Conservation (phyloP, 2,797 vertebrate genomes). For the Pipistrellus pygmaeus region DNA sequence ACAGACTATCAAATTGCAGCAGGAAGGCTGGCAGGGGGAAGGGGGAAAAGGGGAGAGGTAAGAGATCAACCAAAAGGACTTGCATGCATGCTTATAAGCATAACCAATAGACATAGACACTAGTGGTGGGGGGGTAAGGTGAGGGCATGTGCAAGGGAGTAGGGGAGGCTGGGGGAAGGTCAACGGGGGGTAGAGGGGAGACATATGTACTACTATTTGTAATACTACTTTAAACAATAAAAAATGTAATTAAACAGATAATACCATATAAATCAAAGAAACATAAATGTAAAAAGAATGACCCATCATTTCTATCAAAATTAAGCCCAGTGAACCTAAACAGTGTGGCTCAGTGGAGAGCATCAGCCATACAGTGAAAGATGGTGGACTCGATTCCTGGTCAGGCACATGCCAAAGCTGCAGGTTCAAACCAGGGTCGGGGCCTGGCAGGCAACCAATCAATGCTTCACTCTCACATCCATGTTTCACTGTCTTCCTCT, state of each 20-base stretch:
- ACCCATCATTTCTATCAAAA: conserved; percentile 26
- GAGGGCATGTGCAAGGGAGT: too few species aligned
- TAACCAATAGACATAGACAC: too few species aligned
- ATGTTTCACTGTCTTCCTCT: not conserved
- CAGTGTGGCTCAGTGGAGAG: not conserved
- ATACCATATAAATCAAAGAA: conserved; percentile 31
- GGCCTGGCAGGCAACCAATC: not conserved
- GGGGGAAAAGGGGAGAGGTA: too few species aligned
- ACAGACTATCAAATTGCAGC: too few species aligned
- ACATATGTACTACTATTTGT: too few species aligned
- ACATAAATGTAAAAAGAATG: conserved; percentile 9
- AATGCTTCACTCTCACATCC: not conserved
- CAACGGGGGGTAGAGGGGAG: too few species aligned
- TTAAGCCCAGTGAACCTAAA: not conserved
- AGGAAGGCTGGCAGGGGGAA: too few species aligned
- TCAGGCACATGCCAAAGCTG: not conserved
- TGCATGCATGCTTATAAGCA: too few species aligned
- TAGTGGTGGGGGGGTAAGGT: too few species aligned
- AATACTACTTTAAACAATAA: too few species aligned
- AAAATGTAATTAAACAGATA: conserved; percentile 45
- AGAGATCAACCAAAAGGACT: too few species aligned
- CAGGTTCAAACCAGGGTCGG: not conserved
- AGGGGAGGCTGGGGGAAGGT: too few species aligned
- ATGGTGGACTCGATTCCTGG: not conserved
- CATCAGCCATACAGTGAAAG: not conserved